Base-by-base conservation (phyloP, 64 coral and sea anemone species). In the Astreopora myriophthalma region DNA sequence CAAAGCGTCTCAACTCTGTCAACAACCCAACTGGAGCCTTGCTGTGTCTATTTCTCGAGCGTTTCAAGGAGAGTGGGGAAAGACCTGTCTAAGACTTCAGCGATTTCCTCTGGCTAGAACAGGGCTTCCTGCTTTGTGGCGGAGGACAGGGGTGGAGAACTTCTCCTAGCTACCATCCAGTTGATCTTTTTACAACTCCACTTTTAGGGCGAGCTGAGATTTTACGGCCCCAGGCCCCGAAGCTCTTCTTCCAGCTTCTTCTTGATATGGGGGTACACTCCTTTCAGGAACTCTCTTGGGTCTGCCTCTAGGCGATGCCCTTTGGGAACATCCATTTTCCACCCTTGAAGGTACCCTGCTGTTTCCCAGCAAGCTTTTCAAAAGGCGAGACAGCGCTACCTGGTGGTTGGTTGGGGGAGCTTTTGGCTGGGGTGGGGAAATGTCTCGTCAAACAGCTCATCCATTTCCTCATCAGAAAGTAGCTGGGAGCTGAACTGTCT, bases 251-350 rank as follows among this genome's bases (percentile, higher is more conserved):
- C 49, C 11, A 80, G 88, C 40, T 10, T 44, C 11, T 44, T 44
- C 6, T 44, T 44, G 11, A 44, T 10, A 6, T 44, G 40, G 40
- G 40, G 40, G 40, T 44, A 10, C 40, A 44, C 1, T 6, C 40
- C 40, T 8, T 44, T 44, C 1, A 1, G 11, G 11, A 44, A 44
- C 6, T 17, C 68, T 90, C 23, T 19, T 0, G 10, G 35, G 48
- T 16, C 62, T 80, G n/a, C 19, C 20, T 17, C 87, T 14, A 76
- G 68, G 16, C 48, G 48, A 62, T 76, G 67, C 3, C 67, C 24
- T n/a, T 62, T 16, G 32, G 29, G 71, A 20, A 77, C 72, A 36
- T 89, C 87, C 87, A 89, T 89, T 23, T 76, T 25, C 87, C 44
- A 89, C 1, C 49, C 42, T 44, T 44, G 40, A 6, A 44, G 40